These are phyloP conservation scores for Nyctereutes procyonoides DNA, from an alignment of 2,113 vertebrate genomes.

Conservation along the genomic window DNA sequence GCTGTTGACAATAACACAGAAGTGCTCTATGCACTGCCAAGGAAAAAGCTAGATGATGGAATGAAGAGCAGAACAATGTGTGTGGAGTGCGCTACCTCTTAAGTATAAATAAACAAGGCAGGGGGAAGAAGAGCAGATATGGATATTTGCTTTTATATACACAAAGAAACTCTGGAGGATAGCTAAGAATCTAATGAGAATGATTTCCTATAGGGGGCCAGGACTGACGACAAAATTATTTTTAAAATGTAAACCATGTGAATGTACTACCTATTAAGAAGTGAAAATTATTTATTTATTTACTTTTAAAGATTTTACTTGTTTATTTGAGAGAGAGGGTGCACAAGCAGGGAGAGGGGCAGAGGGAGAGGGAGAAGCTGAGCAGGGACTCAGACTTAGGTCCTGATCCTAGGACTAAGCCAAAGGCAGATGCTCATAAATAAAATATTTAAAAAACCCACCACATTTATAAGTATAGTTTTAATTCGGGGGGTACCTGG, in stretches of 20 bases:
- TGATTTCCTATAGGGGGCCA: neutral
- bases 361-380: too few species aligned
- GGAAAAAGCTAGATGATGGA: neutral
- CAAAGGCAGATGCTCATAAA: neutral
- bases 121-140: neutral
- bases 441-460: neutral
- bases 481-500: neutral
- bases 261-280: neutral
- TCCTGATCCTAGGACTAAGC: too few species aligned
- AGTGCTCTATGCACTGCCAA: neutral
- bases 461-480: neutral
- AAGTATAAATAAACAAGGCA: neutral
- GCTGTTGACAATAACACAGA: neutral
- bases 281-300: neutral
- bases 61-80: neutral
- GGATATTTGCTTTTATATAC: neutral
- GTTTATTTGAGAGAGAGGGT: too few species aligned
- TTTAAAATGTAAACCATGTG: neutral
- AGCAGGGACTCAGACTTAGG: too few species aligned
- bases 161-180: neutral
- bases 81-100: neutral
- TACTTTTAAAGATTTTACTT: too few species aligned
- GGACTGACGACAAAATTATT: neutral
- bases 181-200: neutral
- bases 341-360: too few species aligned